Base-by-base conservation (phyloP, 2,113 vertebrate genomes). In the Zingel zingel region DNA sequence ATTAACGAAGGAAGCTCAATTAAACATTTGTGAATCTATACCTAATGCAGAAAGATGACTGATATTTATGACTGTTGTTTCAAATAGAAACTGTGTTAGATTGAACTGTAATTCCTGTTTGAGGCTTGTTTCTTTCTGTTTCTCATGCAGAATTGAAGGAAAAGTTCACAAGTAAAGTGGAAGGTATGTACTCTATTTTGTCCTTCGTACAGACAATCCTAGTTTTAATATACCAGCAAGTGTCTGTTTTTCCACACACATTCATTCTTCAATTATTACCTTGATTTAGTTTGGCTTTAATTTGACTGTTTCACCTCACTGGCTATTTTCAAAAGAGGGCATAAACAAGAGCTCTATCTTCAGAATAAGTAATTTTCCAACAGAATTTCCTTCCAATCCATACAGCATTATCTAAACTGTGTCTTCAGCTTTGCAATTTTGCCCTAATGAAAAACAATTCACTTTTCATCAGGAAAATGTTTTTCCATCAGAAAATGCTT, bases 151-250 rank as follows among this genome's bases (percentile, higher is more conserved):
- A 87, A 6, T 21, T 71, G 18, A 93, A 91, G 47, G 90, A 87
- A 53, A 91, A 69, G 74, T 89, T 93, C 67, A 74, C 65, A 21
- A 89, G 72, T 61, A 92, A 92, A 85, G 93, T 95, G 1, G 91
- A 93, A 88, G 94, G 95, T 95, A 88, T 7, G 87, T 83, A 5
- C 11, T 53, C 7, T n/a, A 1, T 58, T 69, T 45, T 14, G 2
- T 56, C 5, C 23, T 73, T 33, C 18, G 3, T 15, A 10, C n/a
- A 33, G 16, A n/a, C 54, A 23, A 10, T 51, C 25, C 45, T 12
- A 5, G 45, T 51, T 56, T 45, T 53, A 23, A 81, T 57, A 50
- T 19, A 14, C 11, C n/a, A 36, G 23, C 2, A 14, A 56, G 54
- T 58, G 47, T 50, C 68, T 47, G 15, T 30, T 68, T 48, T 56